Conservation (phyloP, 2,888 invertebrate genomes). For the Drosophila merina region DNA sequence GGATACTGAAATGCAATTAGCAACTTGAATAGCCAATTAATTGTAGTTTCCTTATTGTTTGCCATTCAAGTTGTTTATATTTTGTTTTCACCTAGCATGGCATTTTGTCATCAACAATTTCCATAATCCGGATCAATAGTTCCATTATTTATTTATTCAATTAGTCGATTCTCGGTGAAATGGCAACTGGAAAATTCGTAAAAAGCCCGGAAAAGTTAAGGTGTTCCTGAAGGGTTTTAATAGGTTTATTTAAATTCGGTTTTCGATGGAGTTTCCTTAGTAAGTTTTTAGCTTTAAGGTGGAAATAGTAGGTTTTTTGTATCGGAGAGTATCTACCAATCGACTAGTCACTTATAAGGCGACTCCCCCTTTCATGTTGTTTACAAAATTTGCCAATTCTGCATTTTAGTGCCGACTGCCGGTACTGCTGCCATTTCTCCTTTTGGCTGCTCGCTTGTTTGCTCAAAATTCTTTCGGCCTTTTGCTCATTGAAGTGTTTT, state of each 20-base stretch:
- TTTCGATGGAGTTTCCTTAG: neutral
- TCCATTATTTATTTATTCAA: constrained; percentile 41
- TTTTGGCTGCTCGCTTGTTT: constrained; percentile 25
- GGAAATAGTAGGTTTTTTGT: neutral
- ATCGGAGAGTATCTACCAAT: neutral
- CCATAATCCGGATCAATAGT: constrained; percentile 31
- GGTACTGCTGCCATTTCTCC: constrained; percentile 18
- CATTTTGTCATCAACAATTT: constrained; percentile 31
- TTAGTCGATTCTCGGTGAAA: constrained; percentile 13
- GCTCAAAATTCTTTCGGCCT: constrained; percentile 21
- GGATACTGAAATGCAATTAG: constrained; percentile 59
- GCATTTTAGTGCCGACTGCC: constrained; percentile 31
- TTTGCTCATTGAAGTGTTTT: constrained; percentile 56
- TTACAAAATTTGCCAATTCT: constrained; percentile 41
- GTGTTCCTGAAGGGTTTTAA: neutral
- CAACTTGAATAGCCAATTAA: constrained; percentile 67
- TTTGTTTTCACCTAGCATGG: constrained; percentile 14
- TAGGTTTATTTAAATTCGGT: neutral
- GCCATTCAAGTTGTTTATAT: constrained; percentile 20
- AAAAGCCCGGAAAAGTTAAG: neutral
- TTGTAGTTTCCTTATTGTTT: constrained; percentile 31
- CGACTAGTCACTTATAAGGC: neutral
- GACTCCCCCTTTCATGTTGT: constrained; percentile 33
- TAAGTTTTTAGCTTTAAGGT: too few relatives aligned
- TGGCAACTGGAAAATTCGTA: neutral